A percentile compares a stretch with the other conserved stretches of the same genome.
Conservation (phyloP, 1,140 invertebrate species). For the Samia ricini region DNA sequence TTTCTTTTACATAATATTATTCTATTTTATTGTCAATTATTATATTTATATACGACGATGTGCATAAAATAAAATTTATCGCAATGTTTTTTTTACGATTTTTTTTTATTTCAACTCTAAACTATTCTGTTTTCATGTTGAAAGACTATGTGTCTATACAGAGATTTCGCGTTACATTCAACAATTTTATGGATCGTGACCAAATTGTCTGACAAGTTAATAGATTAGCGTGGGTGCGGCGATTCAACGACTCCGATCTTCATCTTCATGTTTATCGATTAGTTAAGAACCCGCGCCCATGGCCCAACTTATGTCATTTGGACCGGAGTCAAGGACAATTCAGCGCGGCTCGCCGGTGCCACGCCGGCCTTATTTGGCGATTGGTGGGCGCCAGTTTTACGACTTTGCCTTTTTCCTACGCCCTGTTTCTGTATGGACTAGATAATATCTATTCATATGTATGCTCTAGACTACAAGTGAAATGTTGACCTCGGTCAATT, state of each 20-base stretch:
- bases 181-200: conserved; percentile 48
- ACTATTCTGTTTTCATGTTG: not conserved
- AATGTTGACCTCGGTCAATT: conserved; percentile 36
- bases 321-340: conserved; percentile 71
- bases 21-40: too few relatives aligned
- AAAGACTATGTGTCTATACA: not conserved
- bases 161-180: conserved; percentile 4
- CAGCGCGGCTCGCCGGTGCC: conserved; percentile 62
- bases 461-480: conserved; percentile 30
- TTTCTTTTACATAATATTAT: too few relatives aligned
- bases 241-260: conserved; percentile 47
- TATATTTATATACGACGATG: too few relatives aligned
- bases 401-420: conserved; percentile 72
- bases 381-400: conserved; percentile 76
- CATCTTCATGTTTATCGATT: conserved; percentile 70
- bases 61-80: not conserved
- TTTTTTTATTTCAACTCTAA: not conserved
- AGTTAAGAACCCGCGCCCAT: conserved; percentile 70
- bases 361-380: conserved; percentile 72
- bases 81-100: not conserved
- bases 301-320: conserved; percentile 75
- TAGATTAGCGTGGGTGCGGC: conserved; percentile 54
- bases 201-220: conserved; percentile 48
- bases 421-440: conserved; percentile 59
- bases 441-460: conserved; percentile 52